Conservation (phyloP, 2,113 vertebrate species). For the Paradisaea rubra region DNA sequence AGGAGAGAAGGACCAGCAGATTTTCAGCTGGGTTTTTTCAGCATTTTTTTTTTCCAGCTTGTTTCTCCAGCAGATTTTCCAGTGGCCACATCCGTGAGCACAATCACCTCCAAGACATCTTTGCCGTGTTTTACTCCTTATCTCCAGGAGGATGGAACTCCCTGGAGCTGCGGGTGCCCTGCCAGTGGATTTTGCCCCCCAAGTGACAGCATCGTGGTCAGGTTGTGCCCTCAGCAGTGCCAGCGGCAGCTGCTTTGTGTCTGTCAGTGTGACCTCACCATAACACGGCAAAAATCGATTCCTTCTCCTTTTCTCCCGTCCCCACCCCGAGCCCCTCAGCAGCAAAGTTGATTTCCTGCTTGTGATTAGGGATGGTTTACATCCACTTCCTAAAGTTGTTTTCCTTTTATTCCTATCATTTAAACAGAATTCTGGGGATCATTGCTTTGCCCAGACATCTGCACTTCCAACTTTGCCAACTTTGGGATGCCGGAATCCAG, state of each 20-base stretch:
- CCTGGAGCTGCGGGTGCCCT: background rate
- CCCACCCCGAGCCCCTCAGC: background rate
- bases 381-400: slow-evolving; percentile 45
- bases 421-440: background rate
- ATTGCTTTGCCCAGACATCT: background rate
- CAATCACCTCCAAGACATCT: fast-evolving
- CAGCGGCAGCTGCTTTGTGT: background rate
- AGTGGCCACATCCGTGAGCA: background rate
- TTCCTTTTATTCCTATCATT: slow-evolving; percentile 36
- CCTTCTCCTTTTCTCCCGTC: slow-evolving; percentile 17
- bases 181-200: background rate
- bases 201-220: fast-evolving
- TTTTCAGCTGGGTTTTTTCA: background rate
- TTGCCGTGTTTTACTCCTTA: fast-evolving
- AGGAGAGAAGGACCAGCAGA: background rate
- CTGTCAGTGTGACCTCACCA: slow-evolving; percentile 18
- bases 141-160: background rate
- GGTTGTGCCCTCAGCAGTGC: background rate
- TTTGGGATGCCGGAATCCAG: background rate
- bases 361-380: slow-evolving; percentile 44
- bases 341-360: slow-evolving; percentile 18
- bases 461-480: background rate
- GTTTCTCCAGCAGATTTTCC: background rate
- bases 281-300: slow-evolving; percentile 36
- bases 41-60: background rate